Conservation (phyloP, 2,113 vertebrate species). For the Rattus rattus region DNA sequence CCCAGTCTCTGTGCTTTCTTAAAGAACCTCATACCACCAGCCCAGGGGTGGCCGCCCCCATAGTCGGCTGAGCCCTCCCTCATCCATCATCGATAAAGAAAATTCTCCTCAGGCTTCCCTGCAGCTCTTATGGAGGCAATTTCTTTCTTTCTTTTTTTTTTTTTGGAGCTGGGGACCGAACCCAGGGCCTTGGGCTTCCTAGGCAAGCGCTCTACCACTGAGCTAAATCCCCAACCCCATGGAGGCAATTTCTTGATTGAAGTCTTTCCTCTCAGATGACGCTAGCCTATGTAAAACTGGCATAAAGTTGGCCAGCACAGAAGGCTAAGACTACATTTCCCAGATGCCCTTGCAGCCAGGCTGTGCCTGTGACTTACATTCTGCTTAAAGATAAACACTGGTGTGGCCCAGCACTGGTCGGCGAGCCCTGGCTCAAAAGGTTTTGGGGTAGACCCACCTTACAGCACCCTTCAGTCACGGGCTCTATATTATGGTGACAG, state of each 20-base stretch:
- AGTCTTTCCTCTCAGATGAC: neutral
- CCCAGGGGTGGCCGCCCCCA: neutral
- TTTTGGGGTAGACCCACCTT: neutral
- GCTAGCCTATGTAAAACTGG: neutral
- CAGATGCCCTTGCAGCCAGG: neutral
- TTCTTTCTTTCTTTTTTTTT: too few species aligned
- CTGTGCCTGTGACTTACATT: neutral
- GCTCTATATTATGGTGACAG: neutral
- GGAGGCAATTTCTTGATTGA: neutral
- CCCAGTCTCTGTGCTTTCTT: neutral
- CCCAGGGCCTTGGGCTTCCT: too few species aligned
- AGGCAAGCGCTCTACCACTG: too few species aligned
- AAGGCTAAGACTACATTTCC: neutral
- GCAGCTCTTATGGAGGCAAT: neutral
- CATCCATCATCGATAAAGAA: neutral
- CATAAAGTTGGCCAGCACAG: neutral
- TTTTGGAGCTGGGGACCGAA: too few species aligned
- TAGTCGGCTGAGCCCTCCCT: neutral
- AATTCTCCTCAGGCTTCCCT: neutral
- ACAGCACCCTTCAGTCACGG: accelerated
- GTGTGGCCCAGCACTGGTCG: neutral
- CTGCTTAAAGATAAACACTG: neutral
- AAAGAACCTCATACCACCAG: neutral
- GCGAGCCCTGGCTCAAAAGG: neutral
- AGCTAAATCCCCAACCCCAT: too few species aligned